Evolutionary conservation across 2,888 invertebrate species (phyloP), one percentile per base, ranked within the genome.

Genomic region (Xylota sylvarum): DNA sequence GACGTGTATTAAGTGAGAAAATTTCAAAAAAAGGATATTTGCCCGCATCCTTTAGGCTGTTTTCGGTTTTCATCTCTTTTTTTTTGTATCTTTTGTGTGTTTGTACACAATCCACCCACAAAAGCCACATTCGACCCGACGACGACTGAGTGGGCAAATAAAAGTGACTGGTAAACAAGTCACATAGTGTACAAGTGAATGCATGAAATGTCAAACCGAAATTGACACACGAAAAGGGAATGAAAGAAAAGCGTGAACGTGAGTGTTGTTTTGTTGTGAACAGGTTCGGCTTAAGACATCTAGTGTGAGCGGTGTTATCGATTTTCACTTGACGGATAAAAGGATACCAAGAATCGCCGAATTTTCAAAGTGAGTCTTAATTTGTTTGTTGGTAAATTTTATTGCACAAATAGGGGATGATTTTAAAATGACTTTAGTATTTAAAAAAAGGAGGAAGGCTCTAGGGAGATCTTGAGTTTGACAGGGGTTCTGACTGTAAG

Each of bases 101-200:
- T 69, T 77, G 48, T 37, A 62, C 19, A 62, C 55, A 74, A 76
- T 50, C 27, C 32, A 56, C 67, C 67, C 52, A 62, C 48, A 74
- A 72, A 65, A 37, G 46, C 46, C 65, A 58, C 56, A 65, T 58
- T n/a, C 48, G 23, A 56, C 27, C 17, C 23, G 2, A n/a, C n/a
- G n/a, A n/a, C 50, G 56, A 65, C 43, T 67, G 56, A 58, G 79
- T 64, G 67, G 14, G 74, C 62, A 78, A 78, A 84, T 69, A 73
- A 64, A 50, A 62, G 56, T 80, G 76, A 72, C 56, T 72, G 77
- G 76, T 85, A 85, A 80, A 85, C 80, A 85, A 76, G 43, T 35
- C 48, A 55, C 37, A 58, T 37, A 23, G 79, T 56, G 72, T 37
- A 70, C 64, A 58, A 50, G 72, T 46, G 72, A 72, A 65, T 64